These are phyloP conservation scores for Cyprinodon variegatus DNA, from an alignment of 2,113 vertebrate genomes.

Conservation along the genomic window DNA sequence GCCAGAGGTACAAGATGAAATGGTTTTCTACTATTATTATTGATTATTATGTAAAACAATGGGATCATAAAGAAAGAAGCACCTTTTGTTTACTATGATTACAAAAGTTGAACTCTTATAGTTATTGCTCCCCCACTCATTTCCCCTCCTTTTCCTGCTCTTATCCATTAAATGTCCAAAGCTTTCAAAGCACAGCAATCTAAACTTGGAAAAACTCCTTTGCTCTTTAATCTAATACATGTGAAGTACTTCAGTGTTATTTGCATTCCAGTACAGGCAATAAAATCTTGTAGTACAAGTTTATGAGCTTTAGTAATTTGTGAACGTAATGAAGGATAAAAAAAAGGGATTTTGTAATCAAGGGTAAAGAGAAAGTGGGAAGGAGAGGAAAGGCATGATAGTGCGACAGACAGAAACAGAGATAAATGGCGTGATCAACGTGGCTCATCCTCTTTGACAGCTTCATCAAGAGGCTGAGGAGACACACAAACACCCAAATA, in stretches of 20 bases:
- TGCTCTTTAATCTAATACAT: neutral
- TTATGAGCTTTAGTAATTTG: slow-evolving; percentile 67
- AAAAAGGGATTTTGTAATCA: slow-evolving; percentile 42
- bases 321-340: slow-evolving; percentile 65
- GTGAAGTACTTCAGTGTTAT: neutral
- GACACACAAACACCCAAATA: slow-evolving; percentile 25
- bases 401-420: slow-evolving; percentile 57
- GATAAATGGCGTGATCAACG: slow-evolving; percentile 76
- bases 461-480: slow-evolving; percentile 84
- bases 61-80: too few species aligned
- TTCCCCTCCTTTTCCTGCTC: neutral
- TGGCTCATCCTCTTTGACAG: slow-evolving; percentile 80
- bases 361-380: slow-evolving; percentile 35
- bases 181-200: too few species aligned
- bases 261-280: neutral
- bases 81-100: too few species aligned
- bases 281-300: neutral
- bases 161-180: too few species aligned
- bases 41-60: too few species aligned
- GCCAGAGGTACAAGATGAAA: too few species aligned
- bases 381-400: slow-evolving; percentile 26
- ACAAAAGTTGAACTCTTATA: neutral
- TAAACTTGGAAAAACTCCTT: too few species aligned
- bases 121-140: neutral
- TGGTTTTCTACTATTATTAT: too few species aligned